Evolutionary conservation across 1,140 invertebrate species (phyloP).

Genomic region (Homalodisca vitripennis): DNA sequence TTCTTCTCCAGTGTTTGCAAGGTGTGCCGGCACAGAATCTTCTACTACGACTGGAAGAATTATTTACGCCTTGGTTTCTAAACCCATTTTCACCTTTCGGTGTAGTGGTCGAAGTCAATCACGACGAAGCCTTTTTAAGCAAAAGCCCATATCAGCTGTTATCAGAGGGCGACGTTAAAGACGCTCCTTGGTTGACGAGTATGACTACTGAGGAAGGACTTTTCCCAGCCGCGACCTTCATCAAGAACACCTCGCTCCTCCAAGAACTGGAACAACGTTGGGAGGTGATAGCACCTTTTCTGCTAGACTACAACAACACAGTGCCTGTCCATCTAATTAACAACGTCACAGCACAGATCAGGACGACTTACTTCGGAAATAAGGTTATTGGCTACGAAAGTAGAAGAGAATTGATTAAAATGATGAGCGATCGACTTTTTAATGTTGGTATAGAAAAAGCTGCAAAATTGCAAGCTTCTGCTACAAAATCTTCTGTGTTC

Average conservation of each 20-base stretch:
- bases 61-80: neutral
- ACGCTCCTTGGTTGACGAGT: conserved; percentile 45
- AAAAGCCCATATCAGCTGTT: conserved; percentile 39
- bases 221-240: conserved; percentile 30
- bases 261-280: conserved; percentile 38
- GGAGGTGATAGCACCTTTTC: conserved; percentile 38
- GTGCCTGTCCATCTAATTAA: conserved; percentile 23
- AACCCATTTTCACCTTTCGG: conserved; percentile 27
- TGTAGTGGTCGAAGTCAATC: neutral
- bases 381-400: conserved; percentile 27
- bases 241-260: conserved; percentile 27
- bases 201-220: conserved; percentile 46
- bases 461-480: conserved; percentile 33
- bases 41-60: neutral
- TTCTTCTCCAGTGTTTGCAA: conserved; percentile 69
- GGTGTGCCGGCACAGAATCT: conserved; percentile 37
- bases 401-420: conserved; percentile 24
- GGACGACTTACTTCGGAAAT: conserved; percentile 36
- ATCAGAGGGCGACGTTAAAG: neutral
- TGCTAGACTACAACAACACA: conserved; percentile 41
- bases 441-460: conserved; percentile 36
- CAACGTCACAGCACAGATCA: conserved; percentile 35
- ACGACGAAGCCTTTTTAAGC: conserved; percentile 43
- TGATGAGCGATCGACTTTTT: conserved; percentile 40
- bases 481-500: conserved; percentile 35